Evolutionary conservation across 2,797 vertebrate genomes (phyloP), one percentile per base, ranked within the genome.

Genomic region (Danio tinwini): DNA sequence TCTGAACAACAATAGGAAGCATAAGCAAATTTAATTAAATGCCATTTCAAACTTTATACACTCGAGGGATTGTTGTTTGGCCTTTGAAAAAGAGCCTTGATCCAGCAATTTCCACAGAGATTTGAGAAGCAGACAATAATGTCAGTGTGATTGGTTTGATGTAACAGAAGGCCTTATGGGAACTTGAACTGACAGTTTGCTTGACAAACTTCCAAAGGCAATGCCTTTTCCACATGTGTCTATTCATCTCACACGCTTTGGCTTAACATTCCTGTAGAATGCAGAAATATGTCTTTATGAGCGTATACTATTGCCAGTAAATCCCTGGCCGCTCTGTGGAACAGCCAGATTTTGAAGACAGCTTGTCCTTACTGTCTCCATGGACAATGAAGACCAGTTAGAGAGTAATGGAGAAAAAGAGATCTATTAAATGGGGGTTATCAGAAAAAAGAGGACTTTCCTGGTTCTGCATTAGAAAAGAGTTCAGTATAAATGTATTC

Each of bases 191-290:
- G 75, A 83, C 72, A 59, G 56, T 70, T 58, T 76, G 16, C 63
- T 68, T 65, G 62, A 79, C 37, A 79, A 59, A 71, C 61, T 82
- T 70, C 50, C 45, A 42, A 69, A 76, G 53, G 52, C 72, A 74
- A 80, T 78, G 79, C 8, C 21, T 83, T 85, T 85, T 74, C 76
- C 81, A 80, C 61, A 78, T 82, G 73, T 71, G 67, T 47, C 47
- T 56, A 49, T 42, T 65, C 68, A 39, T 70, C 75, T 67, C 50
- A 65, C 74, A 69, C 39, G 29, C 53, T 39, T 42, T 76, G 13
- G 49, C 49, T 73, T 67, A 39, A 49, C n/a, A 68, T 64, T 73
- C 72, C 61, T 82, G 70, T 42, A 50, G 69, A 63, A 79, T 71
- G 62, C 70, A 80, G 50, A 64, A 40, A 70, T 64, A 78, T 49